Evolutionary conservation across 2,113 vertebrate species (phyloP).

Genomic region (Calyptommatus sinebrachiatus): DNA sequence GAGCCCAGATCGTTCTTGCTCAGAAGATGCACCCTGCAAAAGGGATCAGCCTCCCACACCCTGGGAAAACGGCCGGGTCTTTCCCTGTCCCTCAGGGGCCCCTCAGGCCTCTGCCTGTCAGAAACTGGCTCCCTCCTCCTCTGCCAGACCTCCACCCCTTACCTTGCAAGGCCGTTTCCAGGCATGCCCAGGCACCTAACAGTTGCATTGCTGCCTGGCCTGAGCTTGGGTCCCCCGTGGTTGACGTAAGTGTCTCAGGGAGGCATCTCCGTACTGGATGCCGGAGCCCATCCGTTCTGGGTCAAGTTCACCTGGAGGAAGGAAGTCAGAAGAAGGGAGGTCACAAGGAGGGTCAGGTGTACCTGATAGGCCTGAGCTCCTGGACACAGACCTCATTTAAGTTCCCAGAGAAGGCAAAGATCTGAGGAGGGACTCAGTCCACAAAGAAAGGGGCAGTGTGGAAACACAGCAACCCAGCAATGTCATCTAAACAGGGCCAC

Average conservation of each 20-base stretch:
- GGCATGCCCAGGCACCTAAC: conserved; percentile 63
- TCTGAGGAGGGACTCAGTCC: not conserved
- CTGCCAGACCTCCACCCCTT: not conserved
- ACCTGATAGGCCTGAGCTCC: not conserved
- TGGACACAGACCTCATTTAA: too few species aligned
- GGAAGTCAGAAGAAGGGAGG: not conserved
- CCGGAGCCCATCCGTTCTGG: conserved; percentile 94
- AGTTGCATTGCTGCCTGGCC: conserved; percentile 85
- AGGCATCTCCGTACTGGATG: conserved; percentile 89
- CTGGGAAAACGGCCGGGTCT: not conserved
- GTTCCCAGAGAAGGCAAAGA: not conserved
- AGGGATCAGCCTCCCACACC: not conserved
- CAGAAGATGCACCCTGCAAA: too few species aligned
- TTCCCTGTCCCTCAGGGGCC: not conserved
- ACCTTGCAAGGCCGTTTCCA: not conserved
- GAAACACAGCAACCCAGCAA: not conserved
- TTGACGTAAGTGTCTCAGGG: conserved; percentile 85
- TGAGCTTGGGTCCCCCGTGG: conserved; percentile 78
- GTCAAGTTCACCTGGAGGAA: conserved; percentile 82
- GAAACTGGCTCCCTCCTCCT: too few species aligned
- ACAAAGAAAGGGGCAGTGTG: not conserved
- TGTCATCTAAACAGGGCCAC: not conserved
- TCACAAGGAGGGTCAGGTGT: not conserved
- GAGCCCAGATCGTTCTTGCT: not conserved
- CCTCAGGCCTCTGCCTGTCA: too few species aligned